These are phyloP conservation scores for Lerista edwardsae DNA, from an alignment of 2,797 vertebrate genomes.

Conservation along the genomic window DNA sequence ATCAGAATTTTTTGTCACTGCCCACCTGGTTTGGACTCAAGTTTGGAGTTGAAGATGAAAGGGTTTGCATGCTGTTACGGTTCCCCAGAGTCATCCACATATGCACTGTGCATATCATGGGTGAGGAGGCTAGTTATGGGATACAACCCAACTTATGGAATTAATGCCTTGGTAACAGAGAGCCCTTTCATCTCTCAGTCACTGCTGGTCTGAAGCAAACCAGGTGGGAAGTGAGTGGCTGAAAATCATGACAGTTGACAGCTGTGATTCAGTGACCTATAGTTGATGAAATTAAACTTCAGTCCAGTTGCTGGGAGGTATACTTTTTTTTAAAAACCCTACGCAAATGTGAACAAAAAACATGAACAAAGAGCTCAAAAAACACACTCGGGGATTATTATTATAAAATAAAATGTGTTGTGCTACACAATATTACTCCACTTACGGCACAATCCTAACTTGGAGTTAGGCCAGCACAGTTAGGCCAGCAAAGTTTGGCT, in stretches of 20 bases:
- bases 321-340: slow-evolving; percentile 1
- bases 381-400: fast-evolving
- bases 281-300: slow-evolving; percentile 6
- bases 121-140: neutral
- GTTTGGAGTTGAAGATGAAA: neutral
- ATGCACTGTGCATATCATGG: neutral
- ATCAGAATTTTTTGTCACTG: neutral
- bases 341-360: neutral
- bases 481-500: too few species aligned
- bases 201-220: neutral
- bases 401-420: slow-evolving; percentile 8
- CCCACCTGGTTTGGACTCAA: neutral
- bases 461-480: too few species aligned
- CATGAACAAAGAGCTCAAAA: neutral
- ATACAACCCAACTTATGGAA: neutral
- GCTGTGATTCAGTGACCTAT: neutral
- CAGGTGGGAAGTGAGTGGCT: slow-evolving; percentile 30
- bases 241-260: neutral
- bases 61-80: neutral
- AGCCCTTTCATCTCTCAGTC: slow-evolving; percentile 11
- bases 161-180: neutral
- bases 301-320: slow-evolving; percentile 8
- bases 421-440: neutral
- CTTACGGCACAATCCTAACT: too few species aligned
- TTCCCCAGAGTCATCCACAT: neutral